Evolutionary conservation across 2,113 vertebrate species (phyloP), one percentile per base, ranked within the genome.

Genomic region (Raja brachyura): DNA sequence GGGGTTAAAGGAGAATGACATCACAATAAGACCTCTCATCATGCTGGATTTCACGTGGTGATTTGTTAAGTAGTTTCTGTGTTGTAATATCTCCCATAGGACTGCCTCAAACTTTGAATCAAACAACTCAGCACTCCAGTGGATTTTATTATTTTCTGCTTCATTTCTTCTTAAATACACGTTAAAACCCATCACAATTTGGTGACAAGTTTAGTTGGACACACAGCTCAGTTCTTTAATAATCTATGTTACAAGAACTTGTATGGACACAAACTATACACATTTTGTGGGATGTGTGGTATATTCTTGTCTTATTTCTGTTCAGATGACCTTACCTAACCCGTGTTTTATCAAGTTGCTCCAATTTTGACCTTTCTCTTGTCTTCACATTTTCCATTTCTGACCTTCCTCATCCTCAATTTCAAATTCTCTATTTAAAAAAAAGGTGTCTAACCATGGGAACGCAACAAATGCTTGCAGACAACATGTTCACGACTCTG

Each of bases 11-110:
- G 66, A 54, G 68, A 73, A 92, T 73, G 39, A 33, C 83, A 73
- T 92, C 90, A 92, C 90, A 92, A 73, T 73, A 31, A 92, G 20
- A 73, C 68, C 39, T 70, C 33, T 54, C 39, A 90, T 90, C n/a
- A 33, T 56, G 31, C 5, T 33, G 4, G 4, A 74, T 74, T 73
- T 54, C 90, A 92, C 28, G 66, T 70, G 63, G 88, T 13, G n/a
- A 70, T 90, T 39, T 90, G 63, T 70, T 90, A 70, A 90, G 31
- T 90, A 73, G 90, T 48, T 92, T 31, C 70, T 92, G 9, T 63
- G 28, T 48, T 63, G 70, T 70, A 73, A 92, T 92, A 13, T 92
- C 68, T 92, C 90, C 90, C 68, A 73, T 39, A 92, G 39, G 90
- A 54, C n/a, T 73, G 68, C 68, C 3, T 31, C 18, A 92, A 74